Evolutionary conservation across 2,113 vertebrate genomes (phyloP).

Genomic region (Trochalopteron elliotii): DNA sequence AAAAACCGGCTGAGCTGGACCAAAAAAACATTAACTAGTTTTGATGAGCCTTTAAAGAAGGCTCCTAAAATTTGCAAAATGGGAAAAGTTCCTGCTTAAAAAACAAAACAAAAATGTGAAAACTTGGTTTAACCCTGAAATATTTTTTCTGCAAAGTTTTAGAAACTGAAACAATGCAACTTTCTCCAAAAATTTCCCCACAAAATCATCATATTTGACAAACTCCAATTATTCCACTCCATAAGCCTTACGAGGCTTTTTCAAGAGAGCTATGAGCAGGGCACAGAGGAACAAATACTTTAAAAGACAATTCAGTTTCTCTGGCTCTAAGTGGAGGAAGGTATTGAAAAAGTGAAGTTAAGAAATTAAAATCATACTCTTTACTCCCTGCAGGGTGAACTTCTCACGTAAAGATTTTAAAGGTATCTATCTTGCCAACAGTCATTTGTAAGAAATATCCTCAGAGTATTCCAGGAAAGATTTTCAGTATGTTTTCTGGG

Average conservation of each 20-base stretch:
- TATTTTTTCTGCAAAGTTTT: not conserved
- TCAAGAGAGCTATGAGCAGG: not conserved
- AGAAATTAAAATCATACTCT: not conserved
- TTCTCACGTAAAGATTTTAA: not conserved
- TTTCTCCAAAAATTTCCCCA: not conserved
- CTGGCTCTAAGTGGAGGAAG: not conserved
- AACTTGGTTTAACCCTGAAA: not conserved
- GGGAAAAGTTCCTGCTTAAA: not conserved
- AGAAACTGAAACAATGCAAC: not conserved
- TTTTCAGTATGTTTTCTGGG: not conserved
- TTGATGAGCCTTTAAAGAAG: not conserved
- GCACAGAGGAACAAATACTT: not conserved
- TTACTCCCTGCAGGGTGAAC: not conserved
- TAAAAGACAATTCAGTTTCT: not conserved
- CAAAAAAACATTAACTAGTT: not conserved
- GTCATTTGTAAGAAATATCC: not conserved
- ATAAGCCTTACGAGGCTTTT: not conserved
- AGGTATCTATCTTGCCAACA: not conserved
- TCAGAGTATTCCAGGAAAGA: constrained; percentile 13
- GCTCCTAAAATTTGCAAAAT: not conserved
- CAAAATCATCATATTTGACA: not conserved
- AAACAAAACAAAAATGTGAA: not conserved
- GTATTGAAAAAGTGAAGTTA: not conserved
- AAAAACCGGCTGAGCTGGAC: not conserved
- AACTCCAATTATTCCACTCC: not conserved